Percentiles rank a stretch among this genome's conserved stretches.
These are phyloP conservation scores for Brachyhypopomus occidentalis DNA, from an alignment of 2,113 vertebrate species.

Conservation along the genomic window DNA sequence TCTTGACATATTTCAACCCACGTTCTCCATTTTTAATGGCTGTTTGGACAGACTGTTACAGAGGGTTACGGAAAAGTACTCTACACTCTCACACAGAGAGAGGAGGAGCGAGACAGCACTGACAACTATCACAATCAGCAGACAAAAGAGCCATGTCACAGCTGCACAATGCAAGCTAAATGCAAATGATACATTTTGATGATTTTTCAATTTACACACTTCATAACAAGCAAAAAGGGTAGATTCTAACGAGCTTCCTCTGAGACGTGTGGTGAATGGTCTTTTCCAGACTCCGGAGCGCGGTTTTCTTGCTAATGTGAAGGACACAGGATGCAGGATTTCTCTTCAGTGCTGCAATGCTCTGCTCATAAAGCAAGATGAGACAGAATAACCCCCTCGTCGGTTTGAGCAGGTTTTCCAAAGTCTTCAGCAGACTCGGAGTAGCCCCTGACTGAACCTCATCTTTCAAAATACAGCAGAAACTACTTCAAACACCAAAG, in stretches of 20 bases:
- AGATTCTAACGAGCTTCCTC: slow-evolving; percentile 38
- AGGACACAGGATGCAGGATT: slow-evolving; percentile 47
- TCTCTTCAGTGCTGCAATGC: slow-evolving; percentile 61
- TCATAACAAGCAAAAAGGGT: slow-evolving; percentile 2
- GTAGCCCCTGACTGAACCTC: slow-evolving; percentile 49
- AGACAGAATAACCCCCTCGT: slow-evolving; percentile 54
- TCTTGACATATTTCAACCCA: not conserved
- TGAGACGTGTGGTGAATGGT: slow-evolving; percentile 61
- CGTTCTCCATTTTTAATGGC: not conserved
- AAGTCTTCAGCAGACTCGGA: slow-evolving; percentile 55
- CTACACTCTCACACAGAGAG: not conserved
- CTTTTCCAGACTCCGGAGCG: slow-evolving; percentile 58
- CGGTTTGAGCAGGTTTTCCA: slow-evolving; percentile 59
- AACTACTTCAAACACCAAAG: not conserved
- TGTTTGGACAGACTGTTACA: not conserved
- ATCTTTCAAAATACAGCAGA: slow-evolving; percentile 28
- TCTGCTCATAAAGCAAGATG: slow-evolving; percentile 65
- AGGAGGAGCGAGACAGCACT: not conserved
- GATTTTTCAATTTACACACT: slow-evolving; percentile 12
- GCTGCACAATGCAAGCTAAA: not conserved
- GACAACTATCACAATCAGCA: not conserved
- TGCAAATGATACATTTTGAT: slow-evolving; percentile 14
- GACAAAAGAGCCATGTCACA: not conserved
- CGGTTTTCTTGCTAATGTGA: slow-evolving; percentile 53
- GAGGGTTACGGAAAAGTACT: no score